Evolutionary conservation across 1,140 invertebrate species (phyloP), one percentile per base, ranked within the genome.

Genomic region (Drosophila sucinea): DNA sequence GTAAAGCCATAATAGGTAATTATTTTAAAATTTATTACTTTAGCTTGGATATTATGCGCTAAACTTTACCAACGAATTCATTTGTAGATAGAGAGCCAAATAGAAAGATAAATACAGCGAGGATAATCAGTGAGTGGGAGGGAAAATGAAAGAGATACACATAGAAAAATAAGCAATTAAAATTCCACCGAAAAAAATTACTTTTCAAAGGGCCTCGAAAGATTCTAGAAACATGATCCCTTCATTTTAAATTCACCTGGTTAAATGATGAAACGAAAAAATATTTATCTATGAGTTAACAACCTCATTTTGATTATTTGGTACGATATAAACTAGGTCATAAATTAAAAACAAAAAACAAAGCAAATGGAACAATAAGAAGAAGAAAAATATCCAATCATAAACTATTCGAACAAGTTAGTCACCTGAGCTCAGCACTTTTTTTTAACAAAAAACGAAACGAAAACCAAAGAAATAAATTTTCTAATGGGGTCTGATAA

Each of bases 11-110:
- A 90, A 91, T 91, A 90, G 86, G 90, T 91, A 90, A 90, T 91
- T 91, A 91, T 91, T 90, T 85, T 63, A 90, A 90, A 51, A 91
- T 91, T 91, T 91, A 91, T 91, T 91, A 73, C 83, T 70, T 74
- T 87, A 67, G 63, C 77, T 65, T 77, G 74, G 61, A 60, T 86
- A 76, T 75, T 78, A 66, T 81, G 78, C 64, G 62, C 62, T 60
- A 44, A 63, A 75, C 60, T 67, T 61, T 73, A 61, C 66, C 69
- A 32, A 58, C 47, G 73, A 76, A 73, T 67, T 76, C 25, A 51
- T 51, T 7, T 27, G 10, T 27, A 51, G 17, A 47, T 23, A 57
- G 56, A 33, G 33, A 58, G 17, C 8, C 3, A 25, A 3, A 4
- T 17, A 17, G 17, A 1, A 4, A 10, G 30, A 23, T 17, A 8